A percentile compares a stretch with the other conserved stretches of the same genome.
These are phyloP conservation scores for Phortica okadai DNA, from an alignment of 2,888 invertebrate species.

Conservation along the genomic window DNA sequence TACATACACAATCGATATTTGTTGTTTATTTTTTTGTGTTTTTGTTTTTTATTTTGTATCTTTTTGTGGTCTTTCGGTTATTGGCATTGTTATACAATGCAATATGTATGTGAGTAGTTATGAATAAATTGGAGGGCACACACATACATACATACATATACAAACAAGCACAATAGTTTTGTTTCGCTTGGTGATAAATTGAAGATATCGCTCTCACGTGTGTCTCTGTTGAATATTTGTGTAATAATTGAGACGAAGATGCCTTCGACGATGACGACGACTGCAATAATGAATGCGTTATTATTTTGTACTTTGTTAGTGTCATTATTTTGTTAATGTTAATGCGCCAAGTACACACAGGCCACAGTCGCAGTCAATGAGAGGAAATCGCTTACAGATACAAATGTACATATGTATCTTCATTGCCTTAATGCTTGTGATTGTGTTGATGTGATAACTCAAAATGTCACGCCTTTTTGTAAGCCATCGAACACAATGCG, in stretches of 20 bases:
- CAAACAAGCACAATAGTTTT: slow-evolving; percentile 17
- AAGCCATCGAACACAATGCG: background rate
- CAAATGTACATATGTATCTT: background rate
- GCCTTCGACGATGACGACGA: no score
- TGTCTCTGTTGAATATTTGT: background rate
- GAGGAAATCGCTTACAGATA: slow-evolving; percentile 1
- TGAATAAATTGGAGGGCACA: slow-evolving; percentile 28
- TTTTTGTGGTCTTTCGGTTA: slow-evolving; percentile 9
- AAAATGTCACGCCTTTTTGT: slow-evolving; percentile 61
- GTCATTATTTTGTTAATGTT: slow-evolving; percentile 34
- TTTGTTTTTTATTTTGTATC: slow-evolving; percentile 10
- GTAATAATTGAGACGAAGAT: no score
- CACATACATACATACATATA: background rate
- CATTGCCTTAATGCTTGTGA: slow-evolving; percentile 38
- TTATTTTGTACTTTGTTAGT: slow-evolving; percentile 62
- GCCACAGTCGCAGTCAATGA: background rate
- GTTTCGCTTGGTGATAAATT: slow-evolving; percentile 29
- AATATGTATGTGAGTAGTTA: slow-evolving; percentile 11
- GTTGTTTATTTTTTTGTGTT: slow-evolving; percentile 30
- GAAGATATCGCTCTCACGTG: slow-evolving; percentile 18
- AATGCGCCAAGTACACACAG: slow-evolving; percentile 21
- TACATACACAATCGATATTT: slow-evolving; percentile 30
- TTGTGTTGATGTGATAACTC: slow-evolving; percentile 61
- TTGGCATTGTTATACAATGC: slow-evolving; percentile 17
- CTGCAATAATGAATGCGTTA: slow-evolving; percentile 57